A percentile compares a stretch with the other conserved stretches of the same genome.
phyloP scores from a whole-genome alignment of 1,140 invertebrate species.

The Agrypnia vestita region DNA sequence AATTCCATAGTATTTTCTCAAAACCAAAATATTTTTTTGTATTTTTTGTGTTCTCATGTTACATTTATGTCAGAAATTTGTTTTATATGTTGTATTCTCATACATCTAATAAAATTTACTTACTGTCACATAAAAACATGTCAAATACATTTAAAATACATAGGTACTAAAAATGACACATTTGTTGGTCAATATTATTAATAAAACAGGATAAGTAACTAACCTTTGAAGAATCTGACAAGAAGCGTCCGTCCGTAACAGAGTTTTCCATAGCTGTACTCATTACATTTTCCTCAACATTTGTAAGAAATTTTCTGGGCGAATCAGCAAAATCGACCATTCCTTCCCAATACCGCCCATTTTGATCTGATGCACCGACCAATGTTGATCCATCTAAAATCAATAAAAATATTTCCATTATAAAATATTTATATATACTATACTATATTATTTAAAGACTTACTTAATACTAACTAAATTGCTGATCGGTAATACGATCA shows the following conservation, averaged over 20 bases:
- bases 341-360: constrained; percentile 69
- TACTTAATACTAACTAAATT: too few relatives aligned
- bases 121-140: too few relatives aligned
- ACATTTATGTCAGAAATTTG: not conserved
- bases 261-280: constrained; percentile 64
- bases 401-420: not conserved
- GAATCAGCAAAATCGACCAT: constrained; percentile 63
- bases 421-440: too few relatives aligned
- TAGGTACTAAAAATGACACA: too few relatives aligned
- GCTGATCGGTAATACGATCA: too few relatives aligned
- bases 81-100: not conserved
- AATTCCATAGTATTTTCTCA: too few relatives aligned
- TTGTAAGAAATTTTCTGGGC: constrained; percentile 58
- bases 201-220: too few relatives aligned
- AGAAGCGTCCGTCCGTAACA: constrained; percentile 68
- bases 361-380: constrained; percentile 68
- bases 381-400: constrained; percentile 66
- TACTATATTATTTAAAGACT: too few relatives aligned
- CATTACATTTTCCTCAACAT: constrained; percentile 55
- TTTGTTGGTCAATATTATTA: too few relatives aligned
- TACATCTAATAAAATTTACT: too few relatives aligned
- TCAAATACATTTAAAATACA: too few relatives aligned
- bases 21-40: too few relatives aligned
- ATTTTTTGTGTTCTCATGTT: not conserved
- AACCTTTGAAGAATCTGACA: constrained; percentile 66